These are phyloP conservation scores for Upupa epops DNA, from an alignment of 2,113 vertebrate species.

Conservation along the genomic window DNA sequence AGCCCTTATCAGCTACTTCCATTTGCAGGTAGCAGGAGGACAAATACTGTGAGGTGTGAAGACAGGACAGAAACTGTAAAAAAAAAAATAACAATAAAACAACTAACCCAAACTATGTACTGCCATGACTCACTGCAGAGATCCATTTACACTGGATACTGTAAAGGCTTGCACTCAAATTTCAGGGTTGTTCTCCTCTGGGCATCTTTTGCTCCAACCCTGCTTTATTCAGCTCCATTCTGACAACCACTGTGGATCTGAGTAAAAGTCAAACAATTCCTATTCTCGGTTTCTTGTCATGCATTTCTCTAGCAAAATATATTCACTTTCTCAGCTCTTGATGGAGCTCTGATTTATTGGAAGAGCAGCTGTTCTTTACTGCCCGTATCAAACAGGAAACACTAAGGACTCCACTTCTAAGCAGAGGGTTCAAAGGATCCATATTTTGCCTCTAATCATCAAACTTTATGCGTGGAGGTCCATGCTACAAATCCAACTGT, in stretches of 20 bases:
- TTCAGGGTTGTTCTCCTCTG: not conserved
- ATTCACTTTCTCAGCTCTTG: not conserved
- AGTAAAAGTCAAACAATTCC: not conserved
- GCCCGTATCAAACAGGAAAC: not conserved
- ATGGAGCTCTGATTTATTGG: not conserved
- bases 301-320: not conserved
- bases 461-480: not conserved
- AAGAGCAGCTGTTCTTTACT: not conserved
- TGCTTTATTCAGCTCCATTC: not conserved
- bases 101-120: too few relatives aligned
- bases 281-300: not conserved
- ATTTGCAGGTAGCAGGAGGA: not conserved
- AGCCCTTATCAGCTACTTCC: not conserved
- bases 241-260: not conserved
- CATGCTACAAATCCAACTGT: not conserved
- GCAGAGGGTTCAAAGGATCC: not conserved
- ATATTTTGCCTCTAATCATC: not conserved
- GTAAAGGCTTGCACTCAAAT: not conserved
- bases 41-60: slow-evolving; percentile 4
- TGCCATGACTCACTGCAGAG: not conserved
- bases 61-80: not conserved
- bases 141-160: not conserved
- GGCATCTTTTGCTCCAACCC: not conserved
- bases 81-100: not conserved
- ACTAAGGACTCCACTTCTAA: not conserved